Conservation (phyloP, 2,888 invertebrate species). For the Aelia acuminata region DNA sequence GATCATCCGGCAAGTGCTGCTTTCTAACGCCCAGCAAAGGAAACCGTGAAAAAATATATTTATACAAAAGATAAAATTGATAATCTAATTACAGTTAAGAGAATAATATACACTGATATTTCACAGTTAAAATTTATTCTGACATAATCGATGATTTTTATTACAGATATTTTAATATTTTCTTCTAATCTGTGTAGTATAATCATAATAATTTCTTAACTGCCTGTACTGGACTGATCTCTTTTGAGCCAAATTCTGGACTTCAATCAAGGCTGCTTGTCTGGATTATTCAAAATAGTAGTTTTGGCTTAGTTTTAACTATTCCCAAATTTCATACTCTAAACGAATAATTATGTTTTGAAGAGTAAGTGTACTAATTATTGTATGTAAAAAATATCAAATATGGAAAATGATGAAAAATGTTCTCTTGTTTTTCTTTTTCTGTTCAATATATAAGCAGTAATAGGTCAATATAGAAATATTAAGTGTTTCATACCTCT, state of each 20-base stretch:
- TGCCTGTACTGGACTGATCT: neutral
- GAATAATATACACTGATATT: neutral
- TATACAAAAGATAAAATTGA: neutral
- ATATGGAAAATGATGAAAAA: neutral
- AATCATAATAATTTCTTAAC: neutral
- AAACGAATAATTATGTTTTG: neutral
- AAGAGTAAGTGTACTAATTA: too few relatives aligned
- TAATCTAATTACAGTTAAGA: neutral
- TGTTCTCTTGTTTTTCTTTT: neutral
- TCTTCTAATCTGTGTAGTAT: neutral
- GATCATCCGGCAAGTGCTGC: slow-evolving; percentile 18
- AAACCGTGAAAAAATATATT: neutral
- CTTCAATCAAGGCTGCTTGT: neutral
- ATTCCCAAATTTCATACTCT: neutral
- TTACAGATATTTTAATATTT: too few relatives aligned
- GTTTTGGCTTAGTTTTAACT: neutral
- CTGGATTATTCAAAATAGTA: neutral
- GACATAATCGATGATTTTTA: neutral
- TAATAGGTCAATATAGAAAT: too few relatives aligned
- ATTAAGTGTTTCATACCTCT: too few relatives aligned
- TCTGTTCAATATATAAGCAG: neutral
- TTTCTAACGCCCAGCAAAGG: neutral
- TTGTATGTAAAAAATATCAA: too few relatives aligned
- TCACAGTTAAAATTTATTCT: neutral
- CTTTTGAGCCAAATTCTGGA: neutral